Base-by-base conservation (phyloP, 2,113 vertebrate species). In the Varanus salvator region DNA sequence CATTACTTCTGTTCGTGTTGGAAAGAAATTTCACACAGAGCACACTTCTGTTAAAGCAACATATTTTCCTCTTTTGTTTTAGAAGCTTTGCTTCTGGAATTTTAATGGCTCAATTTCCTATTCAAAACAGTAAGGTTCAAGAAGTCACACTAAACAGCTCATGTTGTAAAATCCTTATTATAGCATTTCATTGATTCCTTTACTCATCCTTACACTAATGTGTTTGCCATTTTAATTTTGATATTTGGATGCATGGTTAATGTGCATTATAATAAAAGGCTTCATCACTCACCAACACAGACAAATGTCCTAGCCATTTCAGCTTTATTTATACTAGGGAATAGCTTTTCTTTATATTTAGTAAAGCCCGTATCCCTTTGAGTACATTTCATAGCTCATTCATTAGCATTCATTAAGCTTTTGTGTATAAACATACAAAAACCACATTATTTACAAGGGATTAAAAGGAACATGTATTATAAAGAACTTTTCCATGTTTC, bases 191-290 rank as follows among this genome's bases (percentile, higher is more conserved):
- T 34, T 84, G 80, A 77, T 86, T 52, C 0, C 57, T 85, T 68
- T 81, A 74, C 21, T 85, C 0, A 25, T 84, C 82, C 88, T 23
- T 6, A 82, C 84, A 23, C 69, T 87, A 31, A 17, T 34, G 27
- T 87, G 82, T 87, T 89, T 93, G 84, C 5, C n/a, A 57, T 89
- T 91, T 57, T 6, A 76, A 19, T 88, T 89, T 89, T 8, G 57
- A 19, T 88, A 91, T 90, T 89, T 90, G 71, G 66, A 76, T 34
- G n/a, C 85, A 84, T 34, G 80, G n/a, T 54, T 87, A 76, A 76
- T 64, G 60, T 0, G 31, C 38, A 34, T 27, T 83, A 89, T 86
- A 87, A 81, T 31, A 87, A 78, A 82, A 93, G 34, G 0, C 52
- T 76, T 64, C 5, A 78, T 44, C 54, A 57, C 38, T 89, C 23